These are phyloP conservation scores for Xanthostigma xanthostigma DNA, from an alignment of 2,888 invertebrate genomes.

Conservation along the genomic window DNA sequence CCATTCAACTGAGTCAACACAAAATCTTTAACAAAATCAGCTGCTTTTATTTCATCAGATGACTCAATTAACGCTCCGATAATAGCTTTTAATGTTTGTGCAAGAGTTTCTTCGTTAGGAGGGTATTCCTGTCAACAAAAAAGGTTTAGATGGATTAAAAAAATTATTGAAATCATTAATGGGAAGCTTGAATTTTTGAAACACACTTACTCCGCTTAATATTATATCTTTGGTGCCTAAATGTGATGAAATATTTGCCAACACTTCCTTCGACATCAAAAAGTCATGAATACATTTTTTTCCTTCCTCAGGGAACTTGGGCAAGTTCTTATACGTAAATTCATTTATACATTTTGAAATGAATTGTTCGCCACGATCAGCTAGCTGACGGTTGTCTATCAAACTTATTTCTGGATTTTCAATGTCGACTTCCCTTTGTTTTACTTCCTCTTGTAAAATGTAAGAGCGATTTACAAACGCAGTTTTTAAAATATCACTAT, in stretches of 20 bases:
- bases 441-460: conserved; percentile 46
- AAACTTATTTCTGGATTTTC: conserved; percentile 38
- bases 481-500: conserved; percentile 47
- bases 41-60: conserved; percentile 46
- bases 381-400: conserved; percentile 51
- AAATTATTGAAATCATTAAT: conserved; percentile 1
- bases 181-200: conserved; percentile 1
- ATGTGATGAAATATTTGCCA: conserved; percentile 55
- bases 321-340: conserved; percentile 53
- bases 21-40: conserved; percentile 72
- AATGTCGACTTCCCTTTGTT: conserved; percentile 44
- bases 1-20: conserved; percentile 67
- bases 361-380: conserved; percentile 50
- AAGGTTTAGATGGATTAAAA: neutral
- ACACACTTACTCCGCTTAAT: conserved; percentile 49
- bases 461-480: conserved; percentile 74
- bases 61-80: conserved; percentile 60
- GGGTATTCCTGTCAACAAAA: conserved; percentile 51
- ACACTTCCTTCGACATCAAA: conserved; percentile 46
- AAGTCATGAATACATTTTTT: conserved; percentile 49
- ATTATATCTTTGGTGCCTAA: conserved; percentile 76
- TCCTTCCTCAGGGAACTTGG: conserved; percentile 62
- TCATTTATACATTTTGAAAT: conserved; percentile 46
- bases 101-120: conserved; percentile 42
- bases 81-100: conserved; percentile 65